Evolutionary conservation across 2,797 vertebrate genomes (phyloP), one percentile per base, ranked within the genome.

Genomic region (Iguana delicatissima): DNA sequence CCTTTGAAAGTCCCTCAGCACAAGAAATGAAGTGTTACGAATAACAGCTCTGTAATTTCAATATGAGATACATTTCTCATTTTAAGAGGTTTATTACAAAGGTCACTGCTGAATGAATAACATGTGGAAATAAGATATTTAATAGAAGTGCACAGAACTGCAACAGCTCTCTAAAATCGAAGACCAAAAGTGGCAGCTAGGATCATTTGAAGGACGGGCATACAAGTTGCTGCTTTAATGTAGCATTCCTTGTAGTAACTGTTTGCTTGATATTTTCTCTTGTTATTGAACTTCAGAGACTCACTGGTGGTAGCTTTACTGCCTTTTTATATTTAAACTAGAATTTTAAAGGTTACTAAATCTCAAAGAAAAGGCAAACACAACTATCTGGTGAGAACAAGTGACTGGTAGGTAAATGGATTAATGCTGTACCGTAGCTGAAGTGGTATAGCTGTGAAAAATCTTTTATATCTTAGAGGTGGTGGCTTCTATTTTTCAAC

Each of bases 1-100:
- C 86, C 80, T 94, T 95, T 92, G 90, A 92, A 94, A 93, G 89
- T 93, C 84, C 94, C 92, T 91, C 80, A 93, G 93, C 90, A 93
- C 74, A 89, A 52, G 94, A 95, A 89, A 52, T 94, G 88, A 96
- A 93, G 86, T 93, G 77, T 95, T 96, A 92, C 86, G 1, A 93
- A 90, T 91, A 97, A 91, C 29, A 87, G 82, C 57, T 91, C 59
- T 94, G 69, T 88, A 92, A 95, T 96, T 96, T 96, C 42, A 94
- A 46, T 93, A 91, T 89, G 77, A 92, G 86, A 62, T 92, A 89
- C 67, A 95, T 94, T 95, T 96, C 87, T 95, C 82, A 94, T 93
- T 46, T 82, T 95, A 94, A 92, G 55, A 93, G 86, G 93, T 97
- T 96, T 96, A 95, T 94, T 95, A 91, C 92, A 96, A 96, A 96